A percentile compares a stretch with the other conserved stretches of the same genome.
Evolutionary conservation across 2,888 invertebrate genomes (phyloP).

Genomic region (Ptilodon capucinus): DNA sequence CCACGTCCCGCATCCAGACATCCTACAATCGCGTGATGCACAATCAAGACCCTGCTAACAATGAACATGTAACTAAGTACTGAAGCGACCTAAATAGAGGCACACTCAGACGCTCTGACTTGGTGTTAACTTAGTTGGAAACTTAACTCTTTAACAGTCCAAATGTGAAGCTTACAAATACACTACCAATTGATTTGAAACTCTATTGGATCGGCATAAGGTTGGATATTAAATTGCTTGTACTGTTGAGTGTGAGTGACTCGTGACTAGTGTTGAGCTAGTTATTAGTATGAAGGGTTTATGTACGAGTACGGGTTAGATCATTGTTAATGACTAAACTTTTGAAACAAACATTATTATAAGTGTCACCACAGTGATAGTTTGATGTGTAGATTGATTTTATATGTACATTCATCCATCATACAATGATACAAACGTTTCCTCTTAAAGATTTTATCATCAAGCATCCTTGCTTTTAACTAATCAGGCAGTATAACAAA

Average conservation of each 20-base stretch:
- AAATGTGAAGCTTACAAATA: neutral
- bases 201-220: neutral
- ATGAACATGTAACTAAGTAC: neutral
- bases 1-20: neutral
- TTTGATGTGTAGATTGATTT: too few relatives aligned
- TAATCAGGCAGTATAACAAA: too few relatives aligned
- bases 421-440: too few relatives aligned
- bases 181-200: neutral
- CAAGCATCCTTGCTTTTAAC: too few relatives aligned
- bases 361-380: too few relatives aligned
- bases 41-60: neutral
- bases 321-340: too few relatives aligned
- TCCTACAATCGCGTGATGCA: neutral
- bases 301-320: neutral
- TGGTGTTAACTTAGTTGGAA: neutral
- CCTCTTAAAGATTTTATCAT: too few relatives aligned
- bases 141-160: neutral
- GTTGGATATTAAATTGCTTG: neutral
- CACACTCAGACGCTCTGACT: neutral
- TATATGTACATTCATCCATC: too few relatives aligned
- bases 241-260: neutral
- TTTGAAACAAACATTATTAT: too few relatives aligned
- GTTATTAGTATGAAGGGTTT: neutral
- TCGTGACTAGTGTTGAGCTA: neutral
- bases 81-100: too few relatives aligned